A percentile compares a stretch with the other conserved stretches of the same genome.
Conservation (phyloP, 2,113 vertebrate species). For the Aramus guarauna region DNA sequence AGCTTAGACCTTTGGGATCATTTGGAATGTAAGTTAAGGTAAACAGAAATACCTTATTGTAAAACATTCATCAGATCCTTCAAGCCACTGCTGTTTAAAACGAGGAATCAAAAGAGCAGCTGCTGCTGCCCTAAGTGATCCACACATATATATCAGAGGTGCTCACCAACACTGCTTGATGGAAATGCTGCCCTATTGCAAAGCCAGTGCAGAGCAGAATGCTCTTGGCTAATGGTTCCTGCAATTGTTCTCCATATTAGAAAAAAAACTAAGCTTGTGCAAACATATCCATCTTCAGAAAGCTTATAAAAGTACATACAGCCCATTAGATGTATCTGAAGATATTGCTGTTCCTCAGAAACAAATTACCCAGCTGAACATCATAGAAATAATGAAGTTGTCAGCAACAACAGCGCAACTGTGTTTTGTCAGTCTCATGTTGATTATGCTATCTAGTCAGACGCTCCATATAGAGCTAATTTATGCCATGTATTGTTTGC, state of each 20-base stretch:
- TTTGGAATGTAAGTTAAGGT: background rate
- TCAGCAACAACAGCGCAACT: constrained; percentile 7
- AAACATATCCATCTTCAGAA: constrained; percentile 16
- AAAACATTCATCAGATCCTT: background rate
- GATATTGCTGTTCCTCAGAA: background rate
- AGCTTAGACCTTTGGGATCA: background rate
- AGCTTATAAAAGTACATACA: background rate
- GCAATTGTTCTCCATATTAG: constrained; percentile 15
- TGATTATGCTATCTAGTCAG: constrained; percentile 37
- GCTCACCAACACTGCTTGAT: background rate
- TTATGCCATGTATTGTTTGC: constrained; percentile 45
- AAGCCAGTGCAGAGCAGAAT: background rate
- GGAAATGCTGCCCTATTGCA: background rate
- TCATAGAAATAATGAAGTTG: constrained; percentile 50
- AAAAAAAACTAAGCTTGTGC: background rate
- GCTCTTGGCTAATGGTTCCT: background rate
- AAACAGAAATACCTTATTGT: background rate
- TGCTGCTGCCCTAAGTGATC: background rate
- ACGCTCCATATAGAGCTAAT: constrained; percentile 12
- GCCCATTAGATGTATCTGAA: background rate
- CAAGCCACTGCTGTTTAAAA: background rate
- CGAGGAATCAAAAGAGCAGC: background rate
- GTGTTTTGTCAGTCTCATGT: constrained; percentile 19
- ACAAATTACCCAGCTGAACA: constrained; percentile 41
- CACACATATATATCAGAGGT: background rate